A percentile compares a stretch with the other conserved stretches of the same genome.
These are phyloP conservation scores for Drosophila phalerata DNA, from an alignment of 2,888 invertebrate species.

Conservation along the genomic window DNA sequence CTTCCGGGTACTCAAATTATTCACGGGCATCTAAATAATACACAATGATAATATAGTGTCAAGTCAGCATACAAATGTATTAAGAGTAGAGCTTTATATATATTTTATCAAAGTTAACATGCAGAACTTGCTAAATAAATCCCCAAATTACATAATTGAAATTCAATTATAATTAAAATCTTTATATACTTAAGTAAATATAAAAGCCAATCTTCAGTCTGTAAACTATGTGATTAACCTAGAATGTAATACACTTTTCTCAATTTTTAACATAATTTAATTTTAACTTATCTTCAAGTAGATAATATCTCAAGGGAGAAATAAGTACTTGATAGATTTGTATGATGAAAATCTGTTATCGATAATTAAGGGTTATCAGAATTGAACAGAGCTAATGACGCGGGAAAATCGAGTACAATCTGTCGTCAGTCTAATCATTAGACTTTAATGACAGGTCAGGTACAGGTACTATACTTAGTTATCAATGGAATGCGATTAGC, in stretches of 20 bases:
- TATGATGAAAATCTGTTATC: background rate
- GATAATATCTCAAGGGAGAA: background rate
- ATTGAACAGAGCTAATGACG: background rate
- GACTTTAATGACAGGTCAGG: slow-evolving; percentile 7
- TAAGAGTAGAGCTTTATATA: background rate
- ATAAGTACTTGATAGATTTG: background rate
- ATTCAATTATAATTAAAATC: background rate
- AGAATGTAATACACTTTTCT: too few species aligned
- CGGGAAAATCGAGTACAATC: slow-evolving; percentile 1
- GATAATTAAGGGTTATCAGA: background rate
- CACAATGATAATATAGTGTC: background rate
- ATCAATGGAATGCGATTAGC: slow-evolving; percentile 25
- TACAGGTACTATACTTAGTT: slow-evolving; percentile 9
- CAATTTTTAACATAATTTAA: background rate
- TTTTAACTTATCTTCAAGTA: too few species aligned
- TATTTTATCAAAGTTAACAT: background rate
- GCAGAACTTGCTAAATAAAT: background rate
- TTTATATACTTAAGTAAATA: background rate
- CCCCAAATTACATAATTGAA: background rate
- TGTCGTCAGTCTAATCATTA: background rate
- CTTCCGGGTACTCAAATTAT: slow-evolving; percentile 3
- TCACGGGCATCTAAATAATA: background rate
- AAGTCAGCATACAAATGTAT: background rate
- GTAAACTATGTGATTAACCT: too few species aligned
- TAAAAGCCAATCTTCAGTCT: background rate